These are phyloP conservation scores for Holacanthella duospinosa DNA, from an alignment of 2,888 invertebrate species.

Conservation along the genomic window DNA sequence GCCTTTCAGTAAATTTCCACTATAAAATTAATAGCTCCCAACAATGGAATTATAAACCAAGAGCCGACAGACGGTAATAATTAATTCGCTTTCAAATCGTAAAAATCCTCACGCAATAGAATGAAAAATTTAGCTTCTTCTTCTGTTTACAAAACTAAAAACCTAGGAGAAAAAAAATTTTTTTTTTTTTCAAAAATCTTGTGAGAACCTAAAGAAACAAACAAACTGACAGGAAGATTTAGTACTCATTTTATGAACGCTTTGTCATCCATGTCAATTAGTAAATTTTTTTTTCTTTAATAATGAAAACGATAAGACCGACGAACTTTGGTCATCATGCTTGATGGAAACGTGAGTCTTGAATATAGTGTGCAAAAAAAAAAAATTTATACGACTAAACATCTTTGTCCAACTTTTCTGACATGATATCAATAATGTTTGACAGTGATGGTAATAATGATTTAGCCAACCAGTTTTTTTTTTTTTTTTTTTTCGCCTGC, in stretches of 20 bases:
- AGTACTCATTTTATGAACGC: background rate
- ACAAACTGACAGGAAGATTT: slow-evolving; percentile 2
- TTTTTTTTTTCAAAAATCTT: too few relatives aligned
- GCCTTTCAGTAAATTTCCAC: too few relatives aligned
- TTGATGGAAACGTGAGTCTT: too few relatives aligned
- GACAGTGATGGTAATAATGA: too few relatives aligned
- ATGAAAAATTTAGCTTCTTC: too few relatives aligned
- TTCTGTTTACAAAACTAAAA: too few relatives aligned
- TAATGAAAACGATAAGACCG: background rate
- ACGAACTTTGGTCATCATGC: too few relatives aligned
- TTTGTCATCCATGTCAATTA: slow-evolving; percentile 5
- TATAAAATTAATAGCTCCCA: background rate
- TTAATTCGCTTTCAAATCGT: background rate
- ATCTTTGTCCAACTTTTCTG: too few relatives aligned
- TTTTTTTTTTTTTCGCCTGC: too few relatives aligned
- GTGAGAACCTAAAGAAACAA: background rate
- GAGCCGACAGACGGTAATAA: slow-evolving; percentile 6
- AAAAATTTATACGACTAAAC: too few relatives aligned
- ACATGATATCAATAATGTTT: background rate
- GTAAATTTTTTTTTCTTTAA: background rate
- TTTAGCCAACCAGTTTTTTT: background rate
- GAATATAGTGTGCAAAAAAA: too few relatives aligned
- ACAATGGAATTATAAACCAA: background rate
- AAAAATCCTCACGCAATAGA: background rate
- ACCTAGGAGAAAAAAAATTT: too few relatives aligned